Evolutionary conservation across 2,797 vertebrate species (phyloP).

Genomic region (Myotis daubentonii): DNA sequence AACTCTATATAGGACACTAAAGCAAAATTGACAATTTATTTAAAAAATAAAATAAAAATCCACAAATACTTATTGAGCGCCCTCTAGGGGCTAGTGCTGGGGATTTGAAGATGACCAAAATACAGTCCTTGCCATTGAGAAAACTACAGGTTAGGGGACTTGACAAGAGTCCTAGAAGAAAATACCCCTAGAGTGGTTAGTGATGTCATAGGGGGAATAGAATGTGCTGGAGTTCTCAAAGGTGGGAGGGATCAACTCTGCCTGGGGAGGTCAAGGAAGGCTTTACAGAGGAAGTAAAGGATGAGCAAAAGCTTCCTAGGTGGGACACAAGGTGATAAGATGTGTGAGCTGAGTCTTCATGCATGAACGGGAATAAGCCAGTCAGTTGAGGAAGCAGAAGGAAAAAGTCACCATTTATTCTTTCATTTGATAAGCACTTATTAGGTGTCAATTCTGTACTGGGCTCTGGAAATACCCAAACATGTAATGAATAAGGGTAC

Average conservation of each 20-base stretch:
- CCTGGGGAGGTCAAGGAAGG: not conserved
- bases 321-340: not conserved
- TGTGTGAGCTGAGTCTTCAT: not conserved
- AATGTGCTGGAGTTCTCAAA: conserved; percentile 7
- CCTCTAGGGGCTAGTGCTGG: conserved; percentile 58
- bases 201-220: not conserved
- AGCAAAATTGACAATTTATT: conserved; percentile 40
- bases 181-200: not conserved
- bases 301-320: not conserved
- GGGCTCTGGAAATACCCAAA: conserved; percentile 23
- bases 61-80: conserved; percentile 56
- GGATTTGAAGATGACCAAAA: not conserved
- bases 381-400: not conserved
- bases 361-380: not conserved
- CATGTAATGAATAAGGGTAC: not conserved
- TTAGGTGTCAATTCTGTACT: not conserved
- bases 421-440: not conserved
- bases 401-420: not conserved
- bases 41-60: not conserved
- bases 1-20: not conserved
- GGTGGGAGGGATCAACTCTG: not conserved
- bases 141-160: not conserved
- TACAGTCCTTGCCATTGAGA: conserved; percentile 2
- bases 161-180: not conserved
- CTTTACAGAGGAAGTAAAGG: conserved; percentile 22